phyloP scores from a whole-genome alignment of 2,888 invertebrate species.

The Lamellibrachia satsuma region DNA sequence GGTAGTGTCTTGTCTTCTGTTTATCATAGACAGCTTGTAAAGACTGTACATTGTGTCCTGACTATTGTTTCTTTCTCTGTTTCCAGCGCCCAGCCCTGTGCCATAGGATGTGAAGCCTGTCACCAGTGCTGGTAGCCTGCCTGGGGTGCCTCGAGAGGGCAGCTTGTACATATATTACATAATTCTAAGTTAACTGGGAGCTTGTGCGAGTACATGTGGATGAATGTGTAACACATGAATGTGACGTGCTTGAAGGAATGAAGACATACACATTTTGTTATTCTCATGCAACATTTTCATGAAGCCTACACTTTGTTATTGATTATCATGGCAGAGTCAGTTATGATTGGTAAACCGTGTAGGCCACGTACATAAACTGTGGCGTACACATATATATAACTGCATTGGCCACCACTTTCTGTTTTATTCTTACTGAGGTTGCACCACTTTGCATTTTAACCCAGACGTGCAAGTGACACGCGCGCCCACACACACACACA shows the following conservation, averaged over 20 bases:
- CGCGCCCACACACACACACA: not conserved
- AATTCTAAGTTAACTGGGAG: not conserved
- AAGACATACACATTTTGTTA: not conserved
- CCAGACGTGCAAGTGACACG: not conserved
- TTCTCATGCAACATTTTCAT: not conserved
- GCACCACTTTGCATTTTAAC: slow-evolving; percentile 13
- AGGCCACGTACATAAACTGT: not conserved
- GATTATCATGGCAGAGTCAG: not conserved
- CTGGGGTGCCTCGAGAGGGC: not conserved
- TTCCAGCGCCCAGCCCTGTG: not conserved
- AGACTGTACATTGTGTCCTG: not conserved
- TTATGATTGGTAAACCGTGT: not conserved
- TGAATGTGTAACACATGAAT: not conserved
- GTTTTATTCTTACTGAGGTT: not conserved
- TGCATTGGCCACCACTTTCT: not conserved
- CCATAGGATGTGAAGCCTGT: not conserved
- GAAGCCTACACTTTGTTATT: not conserved
- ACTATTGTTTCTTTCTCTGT: not conserved
- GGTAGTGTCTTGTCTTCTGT: too few relatives aligned
- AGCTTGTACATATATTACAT: not conserved
- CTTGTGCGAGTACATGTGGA: not conserved
- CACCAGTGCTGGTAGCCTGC: not conserved
- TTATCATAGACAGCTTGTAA: not conserved
- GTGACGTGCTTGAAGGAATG: not conserved
- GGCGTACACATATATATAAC: not conserved